Base-by-base conservation (phyloP, 2,888 invertebrate species). In the Tholera decimalis region DNA sequence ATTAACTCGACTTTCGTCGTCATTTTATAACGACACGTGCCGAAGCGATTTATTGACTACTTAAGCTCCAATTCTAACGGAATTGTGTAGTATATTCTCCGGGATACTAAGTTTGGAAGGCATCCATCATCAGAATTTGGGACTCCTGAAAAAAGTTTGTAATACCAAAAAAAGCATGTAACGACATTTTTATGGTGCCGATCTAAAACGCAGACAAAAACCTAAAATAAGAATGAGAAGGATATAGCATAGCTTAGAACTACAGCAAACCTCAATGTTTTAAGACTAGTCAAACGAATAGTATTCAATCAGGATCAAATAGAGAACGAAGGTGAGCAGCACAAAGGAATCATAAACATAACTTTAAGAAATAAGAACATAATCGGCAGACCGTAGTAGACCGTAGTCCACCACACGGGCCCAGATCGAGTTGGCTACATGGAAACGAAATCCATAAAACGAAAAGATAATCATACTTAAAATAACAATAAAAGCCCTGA, bases 1-100 rank as follows among this genome's bases (percentile, higher is more conserved):
- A 72, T 71, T 53, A 53, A 58, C 44, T 37, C 18, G 37, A 37
- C 44, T 49, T 44, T 15, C 47, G 35, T 28, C 35, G 53, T 37
- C 44, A 43, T 28, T 44, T 53, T 71, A 64, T 35, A 54, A 56
- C 20, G 57, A 54, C 71, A 72, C 49, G 58, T 65, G 71, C 49
- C 39, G 39, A 54, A 39, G 54, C 26, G 5, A 55, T 44, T 1
- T 24, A n/a, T 18, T 15, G 5, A 22, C 9, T 6, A 51, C 18
- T 8, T 18, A 28, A 22, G 30, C 15, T 44, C 11, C 2, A 2
- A 20, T n/a, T 15, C 13, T 18, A 26, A 20, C 15, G 8, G 3
- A 5, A 9, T 5, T 1, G 4, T 18, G 6, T 18, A 18, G 0
- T 3, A 30, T 54, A 26, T 7, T 30, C 22, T 41, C 1, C 3